These are phyloP conservation scores for Choloepus hoffmanni DNA, from an alignment of 2,113 vertebrate genomes.

Conservation along the genomic window DNA sequence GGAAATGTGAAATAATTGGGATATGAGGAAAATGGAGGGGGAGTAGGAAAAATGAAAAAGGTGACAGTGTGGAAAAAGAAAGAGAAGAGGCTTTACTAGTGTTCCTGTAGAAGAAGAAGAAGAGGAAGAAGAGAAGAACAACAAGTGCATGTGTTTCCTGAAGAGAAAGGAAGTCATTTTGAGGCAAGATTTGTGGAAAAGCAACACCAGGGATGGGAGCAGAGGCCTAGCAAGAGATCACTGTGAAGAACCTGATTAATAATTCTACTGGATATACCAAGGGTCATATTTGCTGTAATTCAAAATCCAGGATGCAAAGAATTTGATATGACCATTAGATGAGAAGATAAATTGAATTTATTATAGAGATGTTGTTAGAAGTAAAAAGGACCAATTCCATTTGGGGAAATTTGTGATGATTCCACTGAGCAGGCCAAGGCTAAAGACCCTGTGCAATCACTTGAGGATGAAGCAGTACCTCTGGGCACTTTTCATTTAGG, in stretches of 20 bases:
- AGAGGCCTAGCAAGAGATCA: neutral
- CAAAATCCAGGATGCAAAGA: constrained; percentile 66
- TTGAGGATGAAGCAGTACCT: constrained; percentile 60
- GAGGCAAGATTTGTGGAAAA: neutral
- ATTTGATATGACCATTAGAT: constrained; percentile 68
- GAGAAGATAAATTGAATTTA: constrained; percentile 75
- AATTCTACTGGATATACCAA: constrained; percentile 41
- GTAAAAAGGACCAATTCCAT: constrained; percentile 31
- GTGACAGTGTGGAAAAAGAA: neutral
- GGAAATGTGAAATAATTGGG: neutral
- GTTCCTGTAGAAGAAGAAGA: neutral
- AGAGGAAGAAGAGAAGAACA: neutral
- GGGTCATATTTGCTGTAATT: constrained; percentile 67
- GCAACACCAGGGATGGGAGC: neutral
- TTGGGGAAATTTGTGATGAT: constrained; percentile 46
- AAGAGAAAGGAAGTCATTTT: neutral
- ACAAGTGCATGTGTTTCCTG: neutral
- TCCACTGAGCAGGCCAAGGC: neutral
- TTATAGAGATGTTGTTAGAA: constrained; percentile 41
- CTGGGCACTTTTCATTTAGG: constrained; percentile 53
- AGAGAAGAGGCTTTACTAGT: neutral
- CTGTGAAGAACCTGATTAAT: constrained; percentile 13
- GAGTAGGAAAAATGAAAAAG: neutral
- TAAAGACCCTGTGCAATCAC: constrained; percentile 31
- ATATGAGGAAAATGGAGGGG: neutral